Evolutionary conservation across 2,888 invertebrate genomes (phyloP).

Genomic region (Proisotoma minuta): DNA sequence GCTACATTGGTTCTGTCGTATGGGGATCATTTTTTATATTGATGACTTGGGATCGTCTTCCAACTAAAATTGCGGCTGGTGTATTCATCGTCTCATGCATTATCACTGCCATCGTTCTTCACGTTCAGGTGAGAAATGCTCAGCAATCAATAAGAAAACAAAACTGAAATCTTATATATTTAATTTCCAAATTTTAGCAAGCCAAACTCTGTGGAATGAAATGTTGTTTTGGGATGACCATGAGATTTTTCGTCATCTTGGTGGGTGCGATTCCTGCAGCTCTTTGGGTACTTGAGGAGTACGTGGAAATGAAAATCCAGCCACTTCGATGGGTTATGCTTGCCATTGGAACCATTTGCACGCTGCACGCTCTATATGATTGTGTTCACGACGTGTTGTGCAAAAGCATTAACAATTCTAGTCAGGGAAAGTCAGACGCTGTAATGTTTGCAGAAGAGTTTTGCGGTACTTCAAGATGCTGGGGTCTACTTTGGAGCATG

Average conservation of each 20-base stretch:
- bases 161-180: neutral
- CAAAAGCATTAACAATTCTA: conserved; percentile 32
- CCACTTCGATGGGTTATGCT: conserved; percentile 36
- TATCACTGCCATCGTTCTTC: conserved; percentile 32
- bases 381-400: conserved; percentile 40
- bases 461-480: conserved; percentile 36
- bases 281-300: conserved; percentile 36
- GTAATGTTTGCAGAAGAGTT: conserved; percentile 42
- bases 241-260: conserved; percentile 31
- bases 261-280: conserved; percentile 33
- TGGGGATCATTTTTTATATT: conserved; percentile 41
- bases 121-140: conserved; percentile 24
- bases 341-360: conserved; percentile 37
- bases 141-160: neutral
- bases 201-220: conserved; percentile 33
- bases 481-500: conserved; percentile 38
- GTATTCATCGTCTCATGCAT: conserved; percentile 38
- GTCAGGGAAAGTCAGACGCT: conserved; percentile 36
- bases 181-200: conserved; percentile 21
- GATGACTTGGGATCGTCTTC: conserved; percentile 39
- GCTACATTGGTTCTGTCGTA: conserved; percentile 38
- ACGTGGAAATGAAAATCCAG: conserved; percentile 33
- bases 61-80: conserved; percentile 33
- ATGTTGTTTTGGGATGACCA: conserved; percentile 31
- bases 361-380: conserved; percentile 40